A percentile compares a stretch with the other conserved stretches of the same genome.
Evolutionary conservation across 2,888 invertebrate genomes (phyloP).

Genomic region (Pollenia griseotomentosa): DNA sequence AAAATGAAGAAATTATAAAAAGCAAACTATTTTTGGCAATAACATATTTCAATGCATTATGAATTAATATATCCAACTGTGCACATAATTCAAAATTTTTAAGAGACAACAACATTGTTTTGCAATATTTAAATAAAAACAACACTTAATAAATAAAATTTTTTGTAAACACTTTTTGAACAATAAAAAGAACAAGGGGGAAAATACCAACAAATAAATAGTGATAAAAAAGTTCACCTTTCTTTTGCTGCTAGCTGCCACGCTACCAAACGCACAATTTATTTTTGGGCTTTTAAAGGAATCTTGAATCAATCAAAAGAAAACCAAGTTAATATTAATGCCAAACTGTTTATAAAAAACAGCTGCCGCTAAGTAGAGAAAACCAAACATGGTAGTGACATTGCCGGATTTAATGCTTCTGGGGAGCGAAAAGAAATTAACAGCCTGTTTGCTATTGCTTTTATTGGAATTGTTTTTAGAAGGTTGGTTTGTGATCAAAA

Average conservation of each 20-base stretch:
- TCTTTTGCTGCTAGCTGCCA: conserved; percentile 47
- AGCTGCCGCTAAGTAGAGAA: conserved; percentile 34
- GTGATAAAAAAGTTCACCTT: conserved; percentile 55
- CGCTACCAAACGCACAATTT: conserved; percentile 65
- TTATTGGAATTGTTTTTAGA: conserved; percentile 89
- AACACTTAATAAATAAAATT: background rate
- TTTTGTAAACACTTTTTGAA: conserved; percentile 14
- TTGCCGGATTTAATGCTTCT: conserved; percentile 79
- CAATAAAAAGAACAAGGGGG: conserved; percentile 5
- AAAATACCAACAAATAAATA: conserved; percentile 16
- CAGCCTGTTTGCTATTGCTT: conserved; percentile 88
- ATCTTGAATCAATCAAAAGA: conserved; percentile 10
- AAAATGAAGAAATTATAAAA: conserved; percentile 47
- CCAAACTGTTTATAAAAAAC: conserved; percentile 24
- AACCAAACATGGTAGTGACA: conserved; percentile 77
- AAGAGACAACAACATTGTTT: background rate
- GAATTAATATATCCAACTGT: conserved; percentile 41
- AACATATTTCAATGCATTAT: conserved; percentile 48
- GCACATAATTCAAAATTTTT: conserved; percentile 32
- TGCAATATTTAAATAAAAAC: conserved; percentile 23
- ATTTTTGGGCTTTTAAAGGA: conserved; percentile 15
- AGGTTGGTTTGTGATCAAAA: conserved; percentile 85
- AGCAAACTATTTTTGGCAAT: conserved; percentile 32
- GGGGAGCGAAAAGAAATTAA: conserved; percentile 86
- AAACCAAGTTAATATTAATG: conserved; percentile 36